Conservation (phyloP, 2,888 invertebrate genomes). For the Unio delphinus region DNA sequence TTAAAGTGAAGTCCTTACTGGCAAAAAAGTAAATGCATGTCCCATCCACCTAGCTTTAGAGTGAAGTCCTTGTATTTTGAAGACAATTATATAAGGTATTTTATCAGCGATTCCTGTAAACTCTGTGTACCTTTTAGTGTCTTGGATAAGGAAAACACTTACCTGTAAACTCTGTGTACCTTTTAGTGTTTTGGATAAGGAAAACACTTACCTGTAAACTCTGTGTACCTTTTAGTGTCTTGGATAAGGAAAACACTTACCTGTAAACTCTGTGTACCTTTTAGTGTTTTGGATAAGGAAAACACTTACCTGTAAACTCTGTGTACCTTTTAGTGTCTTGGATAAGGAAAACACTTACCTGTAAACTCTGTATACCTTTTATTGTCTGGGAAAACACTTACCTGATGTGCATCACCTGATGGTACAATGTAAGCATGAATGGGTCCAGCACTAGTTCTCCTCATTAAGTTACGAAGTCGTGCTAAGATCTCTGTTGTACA, state of each 20-base stretch:
- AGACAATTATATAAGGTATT: background rate
- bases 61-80: conserved; percentile 5
- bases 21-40: background rate
- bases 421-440: conserved; percentile 89
- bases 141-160: conserved; percentile 6
- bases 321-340: too few species aligned
- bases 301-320: background rate
- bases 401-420: conserved; percentile 87
- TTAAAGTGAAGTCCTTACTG: background rate
- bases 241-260: background rate
- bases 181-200: too few species aligned
- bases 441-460: conserved; percentile 72
- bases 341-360: background rate
- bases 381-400: conserved; percentile 53
- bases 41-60: background rate
- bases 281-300: background rate
- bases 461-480: conserved; percentile 77
- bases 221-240: too few species aligned
- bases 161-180: conserved; percentile 73
- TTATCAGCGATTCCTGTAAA: too few species aligned
- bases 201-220: background rate
- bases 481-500: conserved; percentile 70
- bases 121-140: too few species aligned
- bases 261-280: too few species aligned
- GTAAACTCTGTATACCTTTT: too few species aligned